Percentiles rank a stretch among this genome's conserved stretches.
phyloP scores from a whole-genome alignment of 2,888 invertebrate genomes.

The Scaptomyza cyrtandrae region DNA sequence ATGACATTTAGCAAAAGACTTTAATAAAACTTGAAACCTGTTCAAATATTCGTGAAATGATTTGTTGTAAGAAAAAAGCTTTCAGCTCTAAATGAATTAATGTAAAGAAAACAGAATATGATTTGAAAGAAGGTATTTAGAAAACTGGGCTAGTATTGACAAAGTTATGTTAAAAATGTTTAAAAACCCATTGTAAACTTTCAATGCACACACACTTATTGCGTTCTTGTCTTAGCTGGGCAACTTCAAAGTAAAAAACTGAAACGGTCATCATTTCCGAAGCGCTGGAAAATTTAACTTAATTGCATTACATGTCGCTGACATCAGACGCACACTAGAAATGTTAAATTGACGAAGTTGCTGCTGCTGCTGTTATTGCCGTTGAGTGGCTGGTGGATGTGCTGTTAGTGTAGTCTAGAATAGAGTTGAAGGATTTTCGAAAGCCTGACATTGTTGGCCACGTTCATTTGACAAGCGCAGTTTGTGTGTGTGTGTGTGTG shows the following conservation, averaged over 20 bases:
- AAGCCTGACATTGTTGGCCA: constrained; percentile 28
- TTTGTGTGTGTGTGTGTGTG: constrained; percentile 45
- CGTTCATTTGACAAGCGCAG: constrained; percentile 70
- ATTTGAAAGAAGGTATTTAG: too few species aligned
- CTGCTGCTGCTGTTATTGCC: constrained; percentile 10
- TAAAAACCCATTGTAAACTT: too few species aligned
- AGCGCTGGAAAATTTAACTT: constrained; percentile 53
- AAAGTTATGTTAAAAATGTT: too few species aligned
- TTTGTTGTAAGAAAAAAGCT: too few species aligned
- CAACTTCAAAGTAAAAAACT: constrained; percentile 66
- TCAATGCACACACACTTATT: constrained; percentile 5
- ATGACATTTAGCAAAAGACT: constrained; percentile 19
- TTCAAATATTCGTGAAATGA: too few species aligned
- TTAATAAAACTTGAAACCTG: constrained; percentile 25
- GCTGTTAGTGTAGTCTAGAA: constrained; percentile 8
- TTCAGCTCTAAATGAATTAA: too few species aligned
- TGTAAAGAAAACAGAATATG: too few species aligned
- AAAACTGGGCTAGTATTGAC: too few species aligned
- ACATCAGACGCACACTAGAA: constrained; percentile 18
- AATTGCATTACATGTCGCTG: constrained; percentile 62
- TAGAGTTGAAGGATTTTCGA: constrained; percentile 32
- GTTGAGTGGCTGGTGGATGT: constrained; percentile 30
- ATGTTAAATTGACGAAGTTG: neutral
- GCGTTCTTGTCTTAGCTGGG: constrained; percentile 6
- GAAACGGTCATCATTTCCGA: constrained; percentile 52